Evolutionary conservation across 1,140 invertebrate genomes (phyloP).

Genomic region (Paramacrobiotus metropolitanus): DNA sequence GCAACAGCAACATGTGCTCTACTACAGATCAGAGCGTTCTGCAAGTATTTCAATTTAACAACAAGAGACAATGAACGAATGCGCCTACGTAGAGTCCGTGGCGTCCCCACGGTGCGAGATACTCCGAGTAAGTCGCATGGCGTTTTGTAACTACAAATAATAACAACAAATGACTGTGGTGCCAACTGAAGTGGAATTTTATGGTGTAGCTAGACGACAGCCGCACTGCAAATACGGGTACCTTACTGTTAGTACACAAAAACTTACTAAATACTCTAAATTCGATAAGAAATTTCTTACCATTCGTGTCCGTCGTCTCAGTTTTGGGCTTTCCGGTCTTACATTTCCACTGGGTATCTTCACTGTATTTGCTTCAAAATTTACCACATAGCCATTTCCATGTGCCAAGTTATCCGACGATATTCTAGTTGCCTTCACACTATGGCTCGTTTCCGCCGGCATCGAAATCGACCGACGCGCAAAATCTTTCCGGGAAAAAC

Average conservation of each 20-base stretch:
- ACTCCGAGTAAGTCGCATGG: not conserved
- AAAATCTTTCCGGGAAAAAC: not conserved
- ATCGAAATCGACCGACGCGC: not conserved
- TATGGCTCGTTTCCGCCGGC: not conserved
- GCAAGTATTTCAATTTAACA: no score
- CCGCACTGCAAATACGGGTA: no score
- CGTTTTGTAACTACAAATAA: not conserved
- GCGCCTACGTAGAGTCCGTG: no score
- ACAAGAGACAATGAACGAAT: no score
- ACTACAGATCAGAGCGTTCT: no score
- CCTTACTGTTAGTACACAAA: no score
- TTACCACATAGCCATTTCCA: not conserved
- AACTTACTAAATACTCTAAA: no score
- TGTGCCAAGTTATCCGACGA: no score
- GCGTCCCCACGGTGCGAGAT: not conserved
- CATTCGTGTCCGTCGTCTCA: not conserved
- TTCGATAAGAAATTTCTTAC: not conserved
- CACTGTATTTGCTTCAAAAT: not conserved
- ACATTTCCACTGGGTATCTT: not conserved
- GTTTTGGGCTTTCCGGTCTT: conserved; percentile 4
- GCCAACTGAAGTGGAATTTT: no score
- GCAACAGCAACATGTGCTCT: not conserved
- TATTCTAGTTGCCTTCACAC: no score
- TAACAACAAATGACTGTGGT: not conserved
- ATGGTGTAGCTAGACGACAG: no score